Conservation (phyloP, 2,113 vertebrate species). For the Apteryx owenii region DNA sequence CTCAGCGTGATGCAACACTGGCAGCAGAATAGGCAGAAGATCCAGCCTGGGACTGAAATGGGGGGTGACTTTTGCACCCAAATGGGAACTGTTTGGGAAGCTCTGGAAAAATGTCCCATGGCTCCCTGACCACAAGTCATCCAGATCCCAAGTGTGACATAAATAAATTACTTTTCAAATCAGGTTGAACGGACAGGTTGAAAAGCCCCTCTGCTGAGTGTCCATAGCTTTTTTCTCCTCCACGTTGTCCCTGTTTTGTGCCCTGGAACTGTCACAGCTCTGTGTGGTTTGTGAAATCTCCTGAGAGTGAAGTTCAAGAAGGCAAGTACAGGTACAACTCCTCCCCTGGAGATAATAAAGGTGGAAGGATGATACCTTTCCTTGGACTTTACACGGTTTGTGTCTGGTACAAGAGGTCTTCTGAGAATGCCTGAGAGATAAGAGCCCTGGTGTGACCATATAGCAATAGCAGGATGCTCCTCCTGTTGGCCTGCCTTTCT, state of each 20-base stretch:
- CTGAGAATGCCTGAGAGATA: neutral
- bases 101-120: neutral
- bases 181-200: neutral
- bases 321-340: neutral
- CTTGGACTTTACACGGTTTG: neutral
- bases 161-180: no score
- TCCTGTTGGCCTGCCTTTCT: neutral
- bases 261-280: neutral
- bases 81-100: no score
- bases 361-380: neutral
- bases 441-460: neutral
- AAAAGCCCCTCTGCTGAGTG: neutral
- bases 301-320: neutral
- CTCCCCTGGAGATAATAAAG: neutral
- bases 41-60: no score
- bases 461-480: neutral
- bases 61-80: no score
- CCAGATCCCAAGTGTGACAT: no score
- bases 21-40: no score
- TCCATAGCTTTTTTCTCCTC: neutral
- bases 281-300: neutral
- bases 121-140: neutral
- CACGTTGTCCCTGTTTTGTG: fast-evolving
- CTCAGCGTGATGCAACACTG: no score
- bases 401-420: neutral